A percentile compares a stretch with the other conserved stretches of the same genome.
phyloP scores from a whole-genome alignment of 2,888 invertebrate genomes.

The Plebejus anna region DNA sequence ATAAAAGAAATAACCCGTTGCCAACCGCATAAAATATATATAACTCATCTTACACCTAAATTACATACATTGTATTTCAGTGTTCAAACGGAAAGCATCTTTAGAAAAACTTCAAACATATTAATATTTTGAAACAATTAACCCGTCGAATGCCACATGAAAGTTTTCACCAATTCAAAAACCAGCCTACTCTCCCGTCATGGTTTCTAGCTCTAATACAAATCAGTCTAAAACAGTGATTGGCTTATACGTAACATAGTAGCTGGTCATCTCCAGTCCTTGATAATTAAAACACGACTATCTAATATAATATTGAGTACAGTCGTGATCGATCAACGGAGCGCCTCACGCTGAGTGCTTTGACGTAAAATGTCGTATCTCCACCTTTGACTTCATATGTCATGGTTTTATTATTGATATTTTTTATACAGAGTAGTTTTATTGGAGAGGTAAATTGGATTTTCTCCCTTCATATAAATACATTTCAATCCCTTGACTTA shows the following conservation, averaged over 20 bases:
- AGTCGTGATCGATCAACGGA: constrained; percentile 39
- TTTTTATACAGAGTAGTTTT: not conserved
- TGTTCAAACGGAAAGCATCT: too few species aligned
- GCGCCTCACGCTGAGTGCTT: not conserved
- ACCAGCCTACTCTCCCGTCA: too few species aligned
- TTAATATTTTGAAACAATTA: not conserved
- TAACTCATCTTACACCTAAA: too few species aligned
- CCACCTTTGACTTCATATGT: constrained; percentile 27
- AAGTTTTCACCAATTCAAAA: not conserved
- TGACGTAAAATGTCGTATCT: constrained; percentile 40
- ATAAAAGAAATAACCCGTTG: too few species aligned
- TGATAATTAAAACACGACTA: constrained; percentile 30
- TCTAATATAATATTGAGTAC: constrained; percentile 29
- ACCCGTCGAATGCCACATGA: not conserved
- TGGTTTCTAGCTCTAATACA: too few species aligned
- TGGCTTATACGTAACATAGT: not conserved
- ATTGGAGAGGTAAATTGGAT: not conserved
- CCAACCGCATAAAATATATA: too few species aligned
- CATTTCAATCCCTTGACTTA: not conserved
- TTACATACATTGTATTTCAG: too few species aligned
- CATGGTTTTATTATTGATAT: constrained; percentile 3
- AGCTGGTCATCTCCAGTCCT: constrained; percentile 11
- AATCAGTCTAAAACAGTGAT: not conserved
- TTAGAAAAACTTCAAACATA: too few species aligned
- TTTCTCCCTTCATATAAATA: too few species aligned